Percentiles rank a stretch among this genome's conserved stretches.
Evolutionary conservation across 2,888 invertebrate species (phyloP).

Genomic region (Masnerella sp.): DNA sequence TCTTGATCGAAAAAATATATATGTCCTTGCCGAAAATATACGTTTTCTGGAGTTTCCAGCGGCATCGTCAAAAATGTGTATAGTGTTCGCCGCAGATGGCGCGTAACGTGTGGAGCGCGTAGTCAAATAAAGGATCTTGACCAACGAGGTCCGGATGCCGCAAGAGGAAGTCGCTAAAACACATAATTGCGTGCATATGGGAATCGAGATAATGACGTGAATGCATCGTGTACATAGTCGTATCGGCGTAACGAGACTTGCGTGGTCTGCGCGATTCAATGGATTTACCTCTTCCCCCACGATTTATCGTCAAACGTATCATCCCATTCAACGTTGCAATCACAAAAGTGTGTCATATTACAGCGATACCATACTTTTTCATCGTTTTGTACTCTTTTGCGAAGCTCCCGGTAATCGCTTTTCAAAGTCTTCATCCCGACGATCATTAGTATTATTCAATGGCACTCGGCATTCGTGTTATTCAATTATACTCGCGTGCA

Average conservation of each 20-base stretch:
- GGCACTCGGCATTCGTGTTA: no score
- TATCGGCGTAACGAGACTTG: constrained; percentile 39
- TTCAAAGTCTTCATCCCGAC: constrained; percentile 38
- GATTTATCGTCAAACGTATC: constrained; percentile 1
- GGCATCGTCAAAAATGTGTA: no score
- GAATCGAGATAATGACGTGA: constrained; percentile 58
- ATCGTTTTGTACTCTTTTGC: constrained; percentile 6
- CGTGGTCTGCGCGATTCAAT: constrained; percentile 7
- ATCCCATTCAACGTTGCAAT: constrained; percentile 19
- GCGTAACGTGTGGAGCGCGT: no score
- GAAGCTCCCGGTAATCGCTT: constrained; percentile 24
- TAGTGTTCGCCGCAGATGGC: no score
- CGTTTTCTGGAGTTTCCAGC: no score
- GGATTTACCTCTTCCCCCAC: neutral
- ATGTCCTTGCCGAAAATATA: no score
- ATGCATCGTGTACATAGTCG: constrained; percentile 37
- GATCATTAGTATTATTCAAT: constrained; percentile 12
- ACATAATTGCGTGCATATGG: constrained; percentile 68
- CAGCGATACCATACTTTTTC: constrained; percentile 15
- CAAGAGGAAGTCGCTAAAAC: constrained; percentile 65
- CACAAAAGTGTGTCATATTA: constrained; percentile 37
- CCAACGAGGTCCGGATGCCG: constrained; percentile 58
- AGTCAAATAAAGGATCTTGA: constrained; percentile 51
- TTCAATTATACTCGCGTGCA: constrained; percentile 18
- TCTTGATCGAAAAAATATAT: no score